Conservation (phyloP, 2,797 vertebrate species). For the Pantherophis alleghaniensis region DNA sequence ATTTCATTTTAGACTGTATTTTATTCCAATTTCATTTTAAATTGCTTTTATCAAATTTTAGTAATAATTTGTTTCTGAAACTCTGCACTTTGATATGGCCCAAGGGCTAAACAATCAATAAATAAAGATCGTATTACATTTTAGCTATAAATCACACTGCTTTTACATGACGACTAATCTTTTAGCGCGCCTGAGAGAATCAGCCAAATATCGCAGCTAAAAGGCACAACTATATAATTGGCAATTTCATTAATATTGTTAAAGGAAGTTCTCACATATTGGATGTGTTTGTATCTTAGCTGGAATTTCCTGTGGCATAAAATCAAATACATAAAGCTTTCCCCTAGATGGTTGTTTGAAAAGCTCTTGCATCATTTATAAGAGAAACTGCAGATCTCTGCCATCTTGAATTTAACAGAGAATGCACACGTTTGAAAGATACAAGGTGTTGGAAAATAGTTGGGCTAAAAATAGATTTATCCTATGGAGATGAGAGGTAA, state of each 20-base stretch:
- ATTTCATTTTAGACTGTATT: no score
- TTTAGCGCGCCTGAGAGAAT: slow-evolving; percentile 37
- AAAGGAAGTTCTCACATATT: slow-evolving; percentile 32
- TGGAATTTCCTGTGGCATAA: slow-evolving; percentile 37
- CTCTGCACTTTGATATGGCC: no score
- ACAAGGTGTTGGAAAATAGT: background rate
- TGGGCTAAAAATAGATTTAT: background rate
- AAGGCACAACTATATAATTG: slow-evolving; percentile 1
- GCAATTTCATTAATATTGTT: background rate
- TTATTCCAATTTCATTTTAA: no score
- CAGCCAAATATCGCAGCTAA: slow-evolving; percentile 35
- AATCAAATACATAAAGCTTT: slow-evolving; percentile 41
- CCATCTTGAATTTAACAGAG: slow-evolving; percentile 17
- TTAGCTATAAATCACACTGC: slow-evolving; percentile 21
- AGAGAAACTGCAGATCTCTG: slow-evolving; percentile 6
- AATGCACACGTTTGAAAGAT: background rate
- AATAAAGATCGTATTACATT: background rate
- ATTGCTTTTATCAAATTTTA: no score
- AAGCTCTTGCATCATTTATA: slow-evolving; percentile 16
- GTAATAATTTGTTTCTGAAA: no score
- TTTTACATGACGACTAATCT: background rate
- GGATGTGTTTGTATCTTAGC: slow-evolving; percentile 24
- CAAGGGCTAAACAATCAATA: no score
- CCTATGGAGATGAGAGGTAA: background rate
- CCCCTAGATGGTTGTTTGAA: slow-evolving; percentile 25